Percentiles rank a stretch among this genome's conserved stretches.
phyloP scores from a whole-genome alignment of 2,888 invertebrate genomes.

The Oxytorus armatus region DNA sequence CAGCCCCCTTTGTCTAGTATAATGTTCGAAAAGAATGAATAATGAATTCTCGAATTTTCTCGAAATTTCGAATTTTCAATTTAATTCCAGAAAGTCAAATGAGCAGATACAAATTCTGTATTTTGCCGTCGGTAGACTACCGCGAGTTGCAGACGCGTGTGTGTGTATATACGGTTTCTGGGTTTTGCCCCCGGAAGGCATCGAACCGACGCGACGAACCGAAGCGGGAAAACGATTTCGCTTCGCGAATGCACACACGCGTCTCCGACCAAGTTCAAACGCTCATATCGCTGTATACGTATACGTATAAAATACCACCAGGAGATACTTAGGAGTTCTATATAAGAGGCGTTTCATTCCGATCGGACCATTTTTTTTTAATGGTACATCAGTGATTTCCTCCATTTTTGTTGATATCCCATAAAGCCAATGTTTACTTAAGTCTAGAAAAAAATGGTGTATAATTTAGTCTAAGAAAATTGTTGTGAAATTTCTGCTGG shows the following conservation, averaged over 20 bases:
- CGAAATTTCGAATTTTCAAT: no score
- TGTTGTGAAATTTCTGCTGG: no score
- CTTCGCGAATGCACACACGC: constrained; percentile 52
- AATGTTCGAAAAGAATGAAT: no score
- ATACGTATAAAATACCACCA: constrained; percentile 14
- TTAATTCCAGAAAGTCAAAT: no score
- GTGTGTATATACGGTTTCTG: constrained; percentile 27
- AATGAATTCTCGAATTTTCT: no score
- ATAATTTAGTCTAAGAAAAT: no score
- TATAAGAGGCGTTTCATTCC: constrained; percentile 2
- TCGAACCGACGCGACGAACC: constrained; percentile 57
- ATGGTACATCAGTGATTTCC: neutral
- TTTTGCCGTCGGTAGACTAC: neutral
- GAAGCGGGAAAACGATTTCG: constrained; percentile 63
- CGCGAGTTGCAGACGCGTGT: constrained; percentile 6
- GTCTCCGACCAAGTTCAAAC: constrained; percentile 49
- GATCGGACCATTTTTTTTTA: neutral
- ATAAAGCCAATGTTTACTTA: no score
- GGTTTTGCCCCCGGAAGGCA: constrained; percentile 50
- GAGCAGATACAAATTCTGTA: constrained; percentile 9
- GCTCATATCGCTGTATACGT: constrained; percentile 25
- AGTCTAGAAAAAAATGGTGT: no score
- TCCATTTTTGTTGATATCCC: neutral
- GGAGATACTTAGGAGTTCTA: constrained; percentile 10
- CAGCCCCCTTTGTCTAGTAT: no score